Conservation (phyloP, 2,888 invertebrate species). For the Biston betularia region DNA sequence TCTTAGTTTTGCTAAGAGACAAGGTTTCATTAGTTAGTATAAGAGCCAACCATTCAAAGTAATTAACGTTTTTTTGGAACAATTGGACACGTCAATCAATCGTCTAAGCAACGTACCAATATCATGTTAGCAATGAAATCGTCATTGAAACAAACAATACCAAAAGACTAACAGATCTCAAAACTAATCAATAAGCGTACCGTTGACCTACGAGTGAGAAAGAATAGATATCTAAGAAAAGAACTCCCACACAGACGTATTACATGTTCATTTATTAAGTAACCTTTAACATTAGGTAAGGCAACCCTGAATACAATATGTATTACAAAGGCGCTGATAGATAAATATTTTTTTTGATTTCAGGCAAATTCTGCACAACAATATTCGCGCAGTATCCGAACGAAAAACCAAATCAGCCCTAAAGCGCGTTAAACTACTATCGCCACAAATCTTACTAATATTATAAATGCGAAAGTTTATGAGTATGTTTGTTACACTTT, state of each 20-base stretch:
- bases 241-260: slow-evolving; percentile 18
- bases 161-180: slow-evolving; percentile 3
- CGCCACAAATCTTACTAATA: too few relatives aligned
- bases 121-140: too few relatives aligned
- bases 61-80: background rate
- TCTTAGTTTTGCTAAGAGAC: background rate
- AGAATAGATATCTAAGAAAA: slow-evolving; percentile 19
- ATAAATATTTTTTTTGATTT: background rate
- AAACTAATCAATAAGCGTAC: slow-evolving; percentile 12
- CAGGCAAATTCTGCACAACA: too few relatives aligned
- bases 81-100: too few relatives aligned
- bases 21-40: background rate
- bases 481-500: too few relatives aligned
- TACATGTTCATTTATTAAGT: slow-evolving; percentile 18
- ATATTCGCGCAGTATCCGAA: too few relatives aligned
- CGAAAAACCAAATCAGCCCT: too few relatives aligned
- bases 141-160: background rate
- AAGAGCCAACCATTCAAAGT: background rate
- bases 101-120: too few relatives aligned
- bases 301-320: slow-evolving; percentile 62
- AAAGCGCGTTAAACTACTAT: too few relatives aligned
- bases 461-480: too few relatives aligned
- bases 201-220: slow-evolving; percentile 16
- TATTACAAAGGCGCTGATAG: background rate
- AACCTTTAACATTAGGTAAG: slow-evolving; percentile 56